These are phyloP conservation scores for Cephalopterus ornatus DNA, from an alignment of 2,113 vertebrate genomes.

Conservation along the genomic window DNA sequence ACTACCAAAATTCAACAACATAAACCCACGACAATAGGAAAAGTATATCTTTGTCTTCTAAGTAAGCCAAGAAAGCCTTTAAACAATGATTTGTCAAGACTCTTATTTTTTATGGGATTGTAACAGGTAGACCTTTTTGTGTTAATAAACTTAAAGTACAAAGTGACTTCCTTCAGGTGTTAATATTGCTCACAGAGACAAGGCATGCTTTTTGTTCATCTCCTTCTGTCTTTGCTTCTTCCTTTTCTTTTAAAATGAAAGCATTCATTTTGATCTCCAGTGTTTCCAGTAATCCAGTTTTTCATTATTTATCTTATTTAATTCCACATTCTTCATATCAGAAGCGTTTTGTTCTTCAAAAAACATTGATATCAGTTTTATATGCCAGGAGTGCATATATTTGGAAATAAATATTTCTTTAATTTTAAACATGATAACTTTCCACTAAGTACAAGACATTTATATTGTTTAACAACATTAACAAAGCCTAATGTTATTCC, in stretches of 20 bases:
- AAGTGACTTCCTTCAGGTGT: background rate
- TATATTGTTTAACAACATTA: background rate
- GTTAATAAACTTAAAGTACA: background rate
- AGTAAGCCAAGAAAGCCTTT: background rate
- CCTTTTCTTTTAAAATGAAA: no score
- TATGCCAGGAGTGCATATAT: background rate
- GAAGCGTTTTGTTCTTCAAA: background rate
- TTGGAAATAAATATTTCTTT: background rate
- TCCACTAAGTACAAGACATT: background rate
- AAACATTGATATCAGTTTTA: background rate
- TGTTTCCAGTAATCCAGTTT: background rate
- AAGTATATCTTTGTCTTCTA: background rate
- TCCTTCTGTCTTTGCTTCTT: background rate
- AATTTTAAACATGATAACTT: background rate
- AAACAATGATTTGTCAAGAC: background rate
- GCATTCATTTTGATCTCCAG: background rate
- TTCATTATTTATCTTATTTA: background rate
- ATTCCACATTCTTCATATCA: background rate
- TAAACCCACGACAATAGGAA: no score
- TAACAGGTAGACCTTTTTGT: background rate
- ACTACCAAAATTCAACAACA: no score
- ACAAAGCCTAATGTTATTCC: background rate
- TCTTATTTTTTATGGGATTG: background rate
- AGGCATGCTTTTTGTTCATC: background rate
- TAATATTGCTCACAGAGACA: background rate